These are phyloP conservation scores for Drosophila melanica DNA, from an alignment of 1,140 invertebrate genomes.

Conservation along the genomic window DNA sequence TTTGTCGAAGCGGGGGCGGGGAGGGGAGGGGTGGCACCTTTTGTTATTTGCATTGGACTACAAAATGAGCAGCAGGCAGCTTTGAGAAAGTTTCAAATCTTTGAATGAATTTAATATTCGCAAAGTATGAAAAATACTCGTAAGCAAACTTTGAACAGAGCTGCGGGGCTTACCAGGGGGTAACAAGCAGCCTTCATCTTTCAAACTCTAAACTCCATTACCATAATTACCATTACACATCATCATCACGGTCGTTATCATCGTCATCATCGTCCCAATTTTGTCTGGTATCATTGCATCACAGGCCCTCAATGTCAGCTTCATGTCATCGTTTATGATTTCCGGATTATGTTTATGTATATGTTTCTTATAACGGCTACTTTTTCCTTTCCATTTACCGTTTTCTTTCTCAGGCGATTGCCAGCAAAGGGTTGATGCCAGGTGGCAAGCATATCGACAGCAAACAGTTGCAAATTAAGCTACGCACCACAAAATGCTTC, in stretches of 20 bases:
- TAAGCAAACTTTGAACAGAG: constrained; percentile 22
- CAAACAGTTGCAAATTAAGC: constrained; percentile 8
- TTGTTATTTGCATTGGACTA: constrained; percentile 71
- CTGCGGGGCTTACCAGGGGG: neutral
- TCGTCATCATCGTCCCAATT: constrained; percentile 2
- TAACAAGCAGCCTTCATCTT: neutral
- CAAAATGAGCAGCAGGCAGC: constrained; percentile 56
- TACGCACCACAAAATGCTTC: neutral
- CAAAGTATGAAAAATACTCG: constrained; percentile 53
- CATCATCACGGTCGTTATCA: constrained; percentile 17
- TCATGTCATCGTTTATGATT: constrained; percentile 55
- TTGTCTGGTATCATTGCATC: neutral
- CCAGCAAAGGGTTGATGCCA: constrained; percentile 24
- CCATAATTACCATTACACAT: constrained; percentile 12
- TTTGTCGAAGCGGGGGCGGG: constrained; percentile 49
- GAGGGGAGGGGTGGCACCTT: constrained; percentile 22
- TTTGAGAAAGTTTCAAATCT: constrained; percentile 67
- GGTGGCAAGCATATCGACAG: constrained; percentile 15
- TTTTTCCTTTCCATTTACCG: neutral
- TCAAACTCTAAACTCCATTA: constrained; percentile 2
- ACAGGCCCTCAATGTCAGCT: constrained; percentile 22
- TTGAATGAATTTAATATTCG: constrained; percentile 71
- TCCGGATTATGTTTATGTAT: constrained; percentile 43
- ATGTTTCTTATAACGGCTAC: constrained; percentile 18
- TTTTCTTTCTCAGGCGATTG: neutral